phyloP scores from a whole-genome alignment of 1,140 invertebrate species.

The Drosophila ogumai region DNA sequence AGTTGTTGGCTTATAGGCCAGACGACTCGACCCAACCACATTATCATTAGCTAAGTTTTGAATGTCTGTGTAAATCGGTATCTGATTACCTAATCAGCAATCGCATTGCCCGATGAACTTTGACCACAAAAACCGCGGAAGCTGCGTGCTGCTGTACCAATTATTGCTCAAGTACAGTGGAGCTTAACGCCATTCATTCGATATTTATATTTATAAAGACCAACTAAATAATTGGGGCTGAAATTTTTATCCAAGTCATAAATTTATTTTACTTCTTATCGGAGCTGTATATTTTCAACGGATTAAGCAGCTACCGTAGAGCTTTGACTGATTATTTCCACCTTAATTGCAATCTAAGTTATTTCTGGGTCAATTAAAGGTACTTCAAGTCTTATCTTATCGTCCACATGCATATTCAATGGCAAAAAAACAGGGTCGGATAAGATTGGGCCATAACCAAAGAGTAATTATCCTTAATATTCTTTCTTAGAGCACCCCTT shows the following conservation, averaged over 20 bases:
- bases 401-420: slow-evolving; percentile 21
- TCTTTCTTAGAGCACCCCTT: slow-evolving; percentile 8
- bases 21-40: slow-evolving; percentile 12
- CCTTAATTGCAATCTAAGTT: slow-evolving; percentile 15
- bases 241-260: not conserved
- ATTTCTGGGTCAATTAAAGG: slow-evolving; percentile 29
- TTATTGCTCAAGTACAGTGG: slow-evolving; percentile 1
- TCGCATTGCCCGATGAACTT: slow-evolving; percentile 49
- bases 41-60: slow-evolving; percentile 8
- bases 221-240: no score
- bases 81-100: slow-evolving; percentile 46
- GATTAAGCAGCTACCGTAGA: not conserved
- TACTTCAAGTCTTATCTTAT: slow-evolving; percentile 38
- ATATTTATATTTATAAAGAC: not conserved
- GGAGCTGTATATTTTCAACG: not conserved
- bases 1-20: slow-evolving; percentile 1
- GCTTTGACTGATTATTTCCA: slow-evolving; percentile 12
- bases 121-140: slow-evolving; percentile 36
- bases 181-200: no score
- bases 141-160: slow-evolving; percentile 4
- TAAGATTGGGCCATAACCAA: slow-evolving; percentile 33
- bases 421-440: slow-evolving; percentile 13
- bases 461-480: slow-evolving; percentile 30
- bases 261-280: slow-evolving; percentile 10
- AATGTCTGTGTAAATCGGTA: slow-evolving; percentile 49